A percentile compares a stretch with the other conserved stretches of the same genome.
Conservation (phyloP, 35 echinoderm and acorn worm genomes). For the Stichopus chloronotus region DNA sequence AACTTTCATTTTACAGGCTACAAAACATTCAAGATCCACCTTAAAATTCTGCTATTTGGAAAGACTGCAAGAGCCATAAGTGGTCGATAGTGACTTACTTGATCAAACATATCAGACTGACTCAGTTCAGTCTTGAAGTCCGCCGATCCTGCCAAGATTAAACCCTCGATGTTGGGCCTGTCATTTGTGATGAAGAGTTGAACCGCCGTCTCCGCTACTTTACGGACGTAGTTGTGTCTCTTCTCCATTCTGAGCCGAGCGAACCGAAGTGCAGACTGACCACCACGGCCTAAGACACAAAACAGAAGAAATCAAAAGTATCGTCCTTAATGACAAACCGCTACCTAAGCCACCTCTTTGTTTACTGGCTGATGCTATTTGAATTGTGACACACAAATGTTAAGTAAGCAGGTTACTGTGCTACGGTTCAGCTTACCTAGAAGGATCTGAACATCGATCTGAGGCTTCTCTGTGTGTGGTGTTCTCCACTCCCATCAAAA, state of each 20-base stretch:
- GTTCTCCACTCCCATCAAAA: too few relatives aligned
- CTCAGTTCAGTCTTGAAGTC: slow-evolving; percentile 99
- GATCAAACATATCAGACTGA: slow-evolving; percentile 99
- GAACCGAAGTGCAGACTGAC: slow-evolving; percentile 99
- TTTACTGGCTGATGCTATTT: background rate
- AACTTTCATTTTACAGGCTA: too few relatives aligned
- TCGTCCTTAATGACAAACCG: background rate
- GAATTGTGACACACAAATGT: too few relatives aligned
- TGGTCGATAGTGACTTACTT: slow-evolving; percentile 74
- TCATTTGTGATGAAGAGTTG: slow-evolving; percentile 92
- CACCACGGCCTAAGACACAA: slow-evolving; percentile 85
- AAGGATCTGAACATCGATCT: too few relatives aligned
- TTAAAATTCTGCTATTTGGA: too few relatives aligned
- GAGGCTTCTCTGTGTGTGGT: too few relatives aligned
- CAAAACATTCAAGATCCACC: too few relatives aligned
- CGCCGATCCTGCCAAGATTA: slow-evolving; percentile 95
- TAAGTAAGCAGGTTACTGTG: too few relatives aligned
- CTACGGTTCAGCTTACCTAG: too few relatives aligned
- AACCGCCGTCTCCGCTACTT: slow-evolving; percentile 95
- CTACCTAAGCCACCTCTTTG: background rate
- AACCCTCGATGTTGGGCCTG: slow-evolving; percentile 93
- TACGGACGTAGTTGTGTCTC: slow-evolving; percentile 97
- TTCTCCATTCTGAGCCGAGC: slow-evolving; percentile 99
- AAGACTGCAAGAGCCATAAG: background rate
- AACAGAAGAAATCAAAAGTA: background rate